Conservation (phyloP, 2,797 vertebrate genomes). For the Diplodus sargus region DNA sequence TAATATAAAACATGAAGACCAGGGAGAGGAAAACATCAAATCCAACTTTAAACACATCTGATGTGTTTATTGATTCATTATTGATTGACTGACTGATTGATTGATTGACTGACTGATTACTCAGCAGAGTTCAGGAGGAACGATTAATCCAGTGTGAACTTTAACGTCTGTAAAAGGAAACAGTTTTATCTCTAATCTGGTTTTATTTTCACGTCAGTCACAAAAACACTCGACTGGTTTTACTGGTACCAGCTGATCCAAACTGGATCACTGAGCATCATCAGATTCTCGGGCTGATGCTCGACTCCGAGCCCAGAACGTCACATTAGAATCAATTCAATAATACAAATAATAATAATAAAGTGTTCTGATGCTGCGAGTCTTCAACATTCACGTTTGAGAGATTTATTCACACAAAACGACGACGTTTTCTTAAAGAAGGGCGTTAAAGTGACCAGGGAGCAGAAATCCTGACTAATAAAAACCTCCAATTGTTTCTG, state of each 20-base stretch:
- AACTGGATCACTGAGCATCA: neutral
- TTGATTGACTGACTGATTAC: neutral
- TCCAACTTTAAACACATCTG: neutral
- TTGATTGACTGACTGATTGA: no score
- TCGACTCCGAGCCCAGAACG: neutral
- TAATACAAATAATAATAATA: neutral
- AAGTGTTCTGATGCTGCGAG: neutral
- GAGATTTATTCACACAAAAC: neutral
- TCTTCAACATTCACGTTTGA: neutral
- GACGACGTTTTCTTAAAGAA: neutral
- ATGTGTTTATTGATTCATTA: neutral
- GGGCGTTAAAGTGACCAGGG: neutral
- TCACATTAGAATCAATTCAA: neutral
- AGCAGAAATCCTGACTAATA: neutral
- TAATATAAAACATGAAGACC: constrained; percentile 5
- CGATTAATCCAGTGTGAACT: no score
- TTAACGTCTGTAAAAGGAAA: no score
- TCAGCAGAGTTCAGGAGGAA: no score
- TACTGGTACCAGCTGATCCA: no score
- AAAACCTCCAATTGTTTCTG: neutral
- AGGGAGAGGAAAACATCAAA: neutral
- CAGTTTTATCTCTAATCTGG: no score
- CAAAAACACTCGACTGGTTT: no score
- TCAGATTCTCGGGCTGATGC: neutral
- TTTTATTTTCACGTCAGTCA: no score